Evolutionary conservation across 2,888 invertebrate genomes (phyloP), one percentile per base, ranked within the genome.

Genomic region (Ophion costatus): DNA sequence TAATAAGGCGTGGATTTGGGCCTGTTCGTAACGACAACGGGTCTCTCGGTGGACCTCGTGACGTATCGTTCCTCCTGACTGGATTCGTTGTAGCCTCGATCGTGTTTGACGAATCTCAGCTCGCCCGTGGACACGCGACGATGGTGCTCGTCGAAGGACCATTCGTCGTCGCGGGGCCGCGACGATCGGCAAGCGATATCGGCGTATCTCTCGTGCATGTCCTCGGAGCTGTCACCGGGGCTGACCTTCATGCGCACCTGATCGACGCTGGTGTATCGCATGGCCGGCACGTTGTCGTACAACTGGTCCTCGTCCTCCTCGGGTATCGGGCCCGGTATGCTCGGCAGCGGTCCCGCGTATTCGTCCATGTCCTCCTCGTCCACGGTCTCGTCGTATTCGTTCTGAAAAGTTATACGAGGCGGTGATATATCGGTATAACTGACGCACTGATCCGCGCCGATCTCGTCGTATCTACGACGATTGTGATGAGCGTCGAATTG

Each of bases 1-100:
- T 93, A 93, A 64, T 93, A 93, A 20, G 93, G 92, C 10, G 93
- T 92, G 22, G 93, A 92, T 63, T 92, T 93, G 0, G 92, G 91
- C 51, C 92, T 88, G n/a, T 91, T 90, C 0, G 95, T 95, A 14
- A 95, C 94, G 2, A 95, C 89, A 3, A 95, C 94, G 0, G 95
- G 95, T 82, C 95, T 88, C 88, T 95, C 95, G 1, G 95, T 95
- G 0, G 95, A 95, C 87, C 94, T 94, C 0, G 94, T 94, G 59
- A 94, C 94, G 77, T 89, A 90, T 85, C 92, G 92, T 14, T 83
- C 85, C 33, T 90, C 89, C 11, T 89, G 88, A 20, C 77, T 83
- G 0, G 91, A 90, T 42, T 92, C 93, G 0, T 91, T 91, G 42
- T 89, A 92, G 9, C 90, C 90, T 0, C 91, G 88, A 4, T 91